Base-by-base conservation (phyloP, 1,140 invertebrate species). In the Zophobas atratus region DNA sequence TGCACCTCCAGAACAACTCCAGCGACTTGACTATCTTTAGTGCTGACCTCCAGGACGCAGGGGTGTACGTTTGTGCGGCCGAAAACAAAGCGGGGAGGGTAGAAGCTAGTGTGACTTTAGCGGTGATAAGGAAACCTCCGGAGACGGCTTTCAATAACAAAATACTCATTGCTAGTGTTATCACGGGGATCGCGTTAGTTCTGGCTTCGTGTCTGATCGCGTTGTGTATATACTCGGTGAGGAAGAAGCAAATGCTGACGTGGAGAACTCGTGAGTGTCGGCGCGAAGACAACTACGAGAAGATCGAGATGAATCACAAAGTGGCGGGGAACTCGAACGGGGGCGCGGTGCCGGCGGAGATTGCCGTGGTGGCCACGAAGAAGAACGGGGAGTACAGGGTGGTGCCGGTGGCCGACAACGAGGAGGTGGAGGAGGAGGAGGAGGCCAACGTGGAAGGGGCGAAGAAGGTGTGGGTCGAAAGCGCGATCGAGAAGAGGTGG, bases 21-120 rank as follows among this genome's bases (percentile, higher is more conserved):
- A 94, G 91, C 81, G 93, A 92, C 84, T 86, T 96, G 81, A 94
- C 92, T 1, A 92, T 96, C 75, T 89, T 91, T 70, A 90, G 90
- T 20, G 90, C 91, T 0, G 92, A 93, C 74, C 83, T 90, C 43
- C 90, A 91, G 84, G 94, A 96, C 85, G 89, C 92, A 33, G 93
- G 93, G 36, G 87, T 90, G 8, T 95, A 94, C 84, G 90, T 90
- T 4, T 96, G 94, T 83, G 89, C 90, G 33, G 94, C 93, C 0
- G 93, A 94, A 84, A 96, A 95, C 84, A 90, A 92, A 85, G 94
- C 94, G 4, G 94, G 94, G 0, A 90, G 89, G 80, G 91, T 90
- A 0, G 91, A 93, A 85, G 91, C 91, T 41, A 91, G 91, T 81
- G 91, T 95, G 33, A 93, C 90, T 49, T 87, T 95, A 75, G 88